A percentile compares a stretch with the other conserved stretches of the same genome.
phyloP scores from a whole-genome alignment of 1,140 invertebrate species.

The Zaprionus gabonicus region DNA sequence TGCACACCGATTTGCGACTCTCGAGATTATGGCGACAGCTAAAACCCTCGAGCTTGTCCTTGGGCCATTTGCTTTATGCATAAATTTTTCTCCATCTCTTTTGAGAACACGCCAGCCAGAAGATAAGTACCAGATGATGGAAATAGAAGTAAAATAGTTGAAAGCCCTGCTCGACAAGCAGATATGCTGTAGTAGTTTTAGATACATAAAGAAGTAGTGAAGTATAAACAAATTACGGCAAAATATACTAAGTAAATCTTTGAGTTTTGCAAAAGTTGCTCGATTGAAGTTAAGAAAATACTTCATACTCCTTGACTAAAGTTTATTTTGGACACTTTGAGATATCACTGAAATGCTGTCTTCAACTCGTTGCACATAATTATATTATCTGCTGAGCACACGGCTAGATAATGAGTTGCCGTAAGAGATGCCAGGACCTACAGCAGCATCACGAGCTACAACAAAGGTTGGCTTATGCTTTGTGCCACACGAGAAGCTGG shows the following conservation, averaged over 20 bases:
- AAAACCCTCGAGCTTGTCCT: conserved; percentile 25
- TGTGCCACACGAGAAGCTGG: not conserved
- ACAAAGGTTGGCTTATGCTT: conserved; percentile 1
- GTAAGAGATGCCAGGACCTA: not conserved
- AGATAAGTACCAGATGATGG: conserved; percentile 13
- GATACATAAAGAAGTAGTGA: not conserved
- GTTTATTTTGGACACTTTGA: not conserved
- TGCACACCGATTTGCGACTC: conserved; percentile 58
- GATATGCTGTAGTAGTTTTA: not conserved
- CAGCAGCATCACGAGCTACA: not conserved
- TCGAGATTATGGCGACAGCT: conserved; percentile 28
- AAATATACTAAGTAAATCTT: not conserved
- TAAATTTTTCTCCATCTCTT: conserved; percentile 24
- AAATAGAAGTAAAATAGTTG: conserved; percentile 17
- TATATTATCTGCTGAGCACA: not conserved
- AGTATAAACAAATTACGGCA: not conserved
- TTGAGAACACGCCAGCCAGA: conserved; percentile 2
- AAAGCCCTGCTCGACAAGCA: not conserved
- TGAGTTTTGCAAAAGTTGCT: not conserved
- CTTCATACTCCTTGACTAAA: not conserved
- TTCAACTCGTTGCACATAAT: not conserved
- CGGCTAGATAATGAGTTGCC: conserved; percentile 1
- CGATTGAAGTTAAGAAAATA: not conserved
- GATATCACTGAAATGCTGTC: not conserved
- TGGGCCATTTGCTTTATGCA: conserved; percentile 26